Evolutionary conservation across 2,888 invertebrate species (phyloP).

Genomic region (Adelphocoris suturalis): DNA sequence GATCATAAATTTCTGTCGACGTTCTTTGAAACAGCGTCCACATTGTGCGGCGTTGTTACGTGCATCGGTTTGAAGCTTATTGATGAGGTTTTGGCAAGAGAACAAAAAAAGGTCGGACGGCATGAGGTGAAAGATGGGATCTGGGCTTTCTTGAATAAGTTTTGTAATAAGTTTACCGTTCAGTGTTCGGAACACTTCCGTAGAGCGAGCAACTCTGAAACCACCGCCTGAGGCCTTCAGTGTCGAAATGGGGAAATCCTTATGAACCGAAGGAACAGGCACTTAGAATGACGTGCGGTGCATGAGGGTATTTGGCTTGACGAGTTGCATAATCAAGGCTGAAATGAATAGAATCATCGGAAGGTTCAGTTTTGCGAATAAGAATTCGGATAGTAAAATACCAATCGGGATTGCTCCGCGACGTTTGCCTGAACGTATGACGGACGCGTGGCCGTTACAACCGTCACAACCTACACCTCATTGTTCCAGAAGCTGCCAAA

Average conservation of each 20-base stretch:
- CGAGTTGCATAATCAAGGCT: too few species aligned
- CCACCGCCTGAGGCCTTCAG: too few species aligned
- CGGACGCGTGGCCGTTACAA: conserved; percentile 13
- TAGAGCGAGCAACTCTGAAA: not conserved
- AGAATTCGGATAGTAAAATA: not conserved
- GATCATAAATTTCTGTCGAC: conserved; percentile 22
- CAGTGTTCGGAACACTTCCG: not conserved
- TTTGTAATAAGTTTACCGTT: not conserved
- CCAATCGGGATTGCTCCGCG: not conserved
- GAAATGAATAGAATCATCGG: conserved; percentile 37
- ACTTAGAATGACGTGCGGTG: too few species aligned
- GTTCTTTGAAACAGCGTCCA: not conserved
- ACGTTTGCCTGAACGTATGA: not conserved
- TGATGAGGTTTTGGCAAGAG: not conserved
- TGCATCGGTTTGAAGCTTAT: conserved; percentile 20
- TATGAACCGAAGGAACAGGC: too few species aligned
- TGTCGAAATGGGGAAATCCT: too few species aligned
- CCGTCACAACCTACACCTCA: not conserved
- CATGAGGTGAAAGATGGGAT: not conserved
- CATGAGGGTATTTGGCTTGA: too few species aligned
- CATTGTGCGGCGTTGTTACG: conserved; percentile 9
- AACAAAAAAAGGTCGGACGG: not conserved
- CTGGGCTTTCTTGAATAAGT: not conserved
- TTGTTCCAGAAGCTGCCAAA: conserved; percentile 10
- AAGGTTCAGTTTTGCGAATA: conserved; percentile 13